A percentile compares a stretch with the other conserved stretches of the same genome.
Conservation (phyloP, 1,140 invertebrate species). For the Diorhabda carinulata region DNA sequence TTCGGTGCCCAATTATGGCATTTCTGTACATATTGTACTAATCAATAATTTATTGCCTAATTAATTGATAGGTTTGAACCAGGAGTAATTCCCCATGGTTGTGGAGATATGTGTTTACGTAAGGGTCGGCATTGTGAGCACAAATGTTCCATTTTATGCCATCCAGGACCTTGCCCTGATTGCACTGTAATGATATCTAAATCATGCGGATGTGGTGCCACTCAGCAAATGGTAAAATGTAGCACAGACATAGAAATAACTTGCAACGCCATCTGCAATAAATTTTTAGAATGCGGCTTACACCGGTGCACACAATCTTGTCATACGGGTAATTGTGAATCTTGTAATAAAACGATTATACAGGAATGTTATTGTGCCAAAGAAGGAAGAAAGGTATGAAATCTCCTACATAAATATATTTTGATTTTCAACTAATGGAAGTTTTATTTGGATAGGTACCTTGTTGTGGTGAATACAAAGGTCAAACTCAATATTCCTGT, state of each 20-base stretch:
- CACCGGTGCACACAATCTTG: slow-evolving; percentile 74
- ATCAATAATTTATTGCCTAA: too few species aligned
- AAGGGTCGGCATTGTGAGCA: slow-evolving; percentile 68
- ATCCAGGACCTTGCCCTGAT: slow-evolving; percentile 84
- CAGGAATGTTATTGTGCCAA: slow-evolving; percentile 50
- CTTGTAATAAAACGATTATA: slow-evolving; percentile 60
- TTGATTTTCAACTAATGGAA: too few species aligned
- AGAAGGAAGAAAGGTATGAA: slow-evolving; percentile 47
- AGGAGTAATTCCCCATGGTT: slow-evolving; percentile 73
- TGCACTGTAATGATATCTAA: slow-evolving; percentile 61
- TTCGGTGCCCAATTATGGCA: too few species aligned
- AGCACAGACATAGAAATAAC: slow-evolving; percentile 62
- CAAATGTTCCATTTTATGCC: slow-evolving; percentile 82
- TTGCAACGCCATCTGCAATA: slow-evolving; percentile 71
- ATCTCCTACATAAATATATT: too few species aligned
- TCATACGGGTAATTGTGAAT: slow-evolving; percentile 71
- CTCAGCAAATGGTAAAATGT: slow-evolving; percentile 66
- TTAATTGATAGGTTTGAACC: slow-evolving; percentile 40
- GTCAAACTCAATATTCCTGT: slow-evolving; percentile 56
- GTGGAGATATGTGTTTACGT: slow-evolving; percentile 79
- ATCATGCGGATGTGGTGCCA: slow-evolving; percentile 70
- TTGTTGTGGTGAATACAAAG: slow-evolving; percentile 52
- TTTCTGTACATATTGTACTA: too few species aligned
- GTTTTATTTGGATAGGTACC: slow-evolving; percentile 30
- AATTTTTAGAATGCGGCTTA: slow-evolving; percentile 64